Conservation (phyloP, 1,140 invertebrate species). For the roundworm (Caenorhabditis elegans) region DNA sequence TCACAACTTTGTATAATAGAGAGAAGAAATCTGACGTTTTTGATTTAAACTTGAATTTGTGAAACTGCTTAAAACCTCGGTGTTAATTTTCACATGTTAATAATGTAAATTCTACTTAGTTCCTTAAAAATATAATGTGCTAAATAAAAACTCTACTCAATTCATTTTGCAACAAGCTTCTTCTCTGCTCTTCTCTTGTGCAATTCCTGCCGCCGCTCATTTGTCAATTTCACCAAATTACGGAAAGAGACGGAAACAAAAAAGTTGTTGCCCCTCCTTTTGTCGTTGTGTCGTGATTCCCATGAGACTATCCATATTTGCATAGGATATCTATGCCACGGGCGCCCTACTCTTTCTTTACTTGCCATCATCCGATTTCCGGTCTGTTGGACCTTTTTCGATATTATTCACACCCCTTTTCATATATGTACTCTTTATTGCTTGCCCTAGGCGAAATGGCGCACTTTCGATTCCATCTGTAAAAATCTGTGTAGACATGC, state of each 20-base stretch:
- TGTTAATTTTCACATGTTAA: too few relatives aligned
- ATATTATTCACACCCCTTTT: not conserved
- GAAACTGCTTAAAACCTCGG: too few relatives aligned
- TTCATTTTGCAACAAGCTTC: not conserved
- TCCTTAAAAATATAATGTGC: too few relatives aligned
- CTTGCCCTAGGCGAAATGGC: not conserved
- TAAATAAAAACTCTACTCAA: not conserved
- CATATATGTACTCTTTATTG: constrained; percentile 13
- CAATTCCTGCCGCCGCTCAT: not conserved
- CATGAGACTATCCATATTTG: constrained; percentile 21
- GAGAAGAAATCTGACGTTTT: too few relatives aligned
- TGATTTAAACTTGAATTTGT: too few relatives aligned
- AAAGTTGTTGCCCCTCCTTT: not conserved
- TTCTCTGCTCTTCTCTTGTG: not conserved
- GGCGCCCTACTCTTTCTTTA: not conserved
- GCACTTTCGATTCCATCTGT: not conserved
- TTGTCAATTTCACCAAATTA: constrained; percentile 31
- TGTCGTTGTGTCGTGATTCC: not conserved
- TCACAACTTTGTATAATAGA: too few relatives aligned
- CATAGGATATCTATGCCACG: constrained; percentile 19
- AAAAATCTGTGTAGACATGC: not conserved
- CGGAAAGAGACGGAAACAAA: not conserved
- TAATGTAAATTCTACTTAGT: too few relatives aligned
- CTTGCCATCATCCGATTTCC: constrained; percentile 21
- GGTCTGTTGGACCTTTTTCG: not conserved